phyloP scores from a whole-genome alignment of 2,113 vertebrate genomes.

The Triplophysa rosa region DNA sequence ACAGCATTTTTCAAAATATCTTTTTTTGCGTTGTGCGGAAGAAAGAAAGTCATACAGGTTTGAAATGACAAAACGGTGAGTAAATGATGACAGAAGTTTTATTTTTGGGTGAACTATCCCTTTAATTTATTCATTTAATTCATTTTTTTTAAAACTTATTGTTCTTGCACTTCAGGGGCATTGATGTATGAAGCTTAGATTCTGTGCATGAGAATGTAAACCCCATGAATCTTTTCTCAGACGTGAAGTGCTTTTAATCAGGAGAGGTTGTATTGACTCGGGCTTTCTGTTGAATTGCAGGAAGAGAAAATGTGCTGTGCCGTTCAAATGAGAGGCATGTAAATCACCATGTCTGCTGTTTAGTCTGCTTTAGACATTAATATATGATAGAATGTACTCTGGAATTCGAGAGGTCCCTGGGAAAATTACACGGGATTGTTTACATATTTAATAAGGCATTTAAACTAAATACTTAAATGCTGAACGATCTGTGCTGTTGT shows the following conservation, averaged over 20 bases:
- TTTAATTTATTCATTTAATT: background rate
- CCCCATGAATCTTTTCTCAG: background rate
- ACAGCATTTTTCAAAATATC: too few species aligned
- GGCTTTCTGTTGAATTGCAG: slow-evolving; percentile 43
- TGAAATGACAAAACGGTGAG: too few species aligned
- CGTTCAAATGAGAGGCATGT: background rate
- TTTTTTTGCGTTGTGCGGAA: too few species aligned
- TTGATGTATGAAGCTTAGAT: slow-evolving; percentile 14
- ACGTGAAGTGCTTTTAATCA: slow-evolving; percentile 32
- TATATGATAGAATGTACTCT: background rate
- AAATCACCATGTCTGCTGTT: background rate
- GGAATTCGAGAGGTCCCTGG: background rate
- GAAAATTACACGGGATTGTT: background rate
- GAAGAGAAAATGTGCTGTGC: slow-evolving; percentile 16
- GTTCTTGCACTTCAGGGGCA: background rate
- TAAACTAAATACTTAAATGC: background rate
- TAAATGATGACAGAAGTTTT: too few species aligned
- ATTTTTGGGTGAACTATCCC: too few species aligned
- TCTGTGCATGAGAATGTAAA: slow-evolving; percentile 3
- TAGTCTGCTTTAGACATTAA: background rate
- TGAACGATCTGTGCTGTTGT: too few species aligned
- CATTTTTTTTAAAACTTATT: background rate
- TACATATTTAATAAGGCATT: background rate
- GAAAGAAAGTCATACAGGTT: too few species aligned
- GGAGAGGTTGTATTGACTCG: slow-evolving; percentile 14